phyloP scores from a whole-genome alignment of 2,888 invertebrate genomes.

The Synanthedon andrenaeformis region DNA sequence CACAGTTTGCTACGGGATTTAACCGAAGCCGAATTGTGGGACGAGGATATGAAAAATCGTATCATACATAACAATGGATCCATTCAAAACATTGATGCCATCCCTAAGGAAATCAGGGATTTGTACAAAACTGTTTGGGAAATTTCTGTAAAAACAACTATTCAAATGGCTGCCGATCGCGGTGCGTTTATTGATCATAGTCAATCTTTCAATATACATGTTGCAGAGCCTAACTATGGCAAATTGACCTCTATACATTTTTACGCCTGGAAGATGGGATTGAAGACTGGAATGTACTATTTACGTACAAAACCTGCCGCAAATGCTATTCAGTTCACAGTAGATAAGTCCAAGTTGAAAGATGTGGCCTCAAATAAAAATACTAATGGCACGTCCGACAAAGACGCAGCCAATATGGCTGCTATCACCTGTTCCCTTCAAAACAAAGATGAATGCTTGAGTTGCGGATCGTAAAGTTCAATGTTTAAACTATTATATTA shows the following conservation, averaged over 20 bases:
- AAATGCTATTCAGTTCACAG: conserved; percentile 97
- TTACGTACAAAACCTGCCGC: conserved; percentile 96
- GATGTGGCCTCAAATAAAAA: conserved; percentile 9
- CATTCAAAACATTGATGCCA: conserved; percentile 86
- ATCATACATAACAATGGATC: conserved; percentile 94
- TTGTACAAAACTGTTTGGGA: conserved; percentile 99
- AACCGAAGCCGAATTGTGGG: conserved; percentile 92
- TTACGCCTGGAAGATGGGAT: conserved; percentile 94
- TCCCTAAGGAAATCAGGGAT: conserved; percentile 86
- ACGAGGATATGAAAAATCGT: conserved; percentile 94
- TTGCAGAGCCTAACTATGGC: conserved; percentile 93
- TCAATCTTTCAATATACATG: conserved; percentile 97
- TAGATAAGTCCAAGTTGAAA: conserved; percentile 79
- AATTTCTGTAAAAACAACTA: conserved; percentile 90
- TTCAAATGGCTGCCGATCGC: conserved; percentile 97
- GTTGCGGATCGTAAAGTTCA: conserved; percentile 80
- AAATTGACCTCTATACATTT: conserved; percentile 98
- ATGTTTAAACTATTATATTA: too few species aligned
- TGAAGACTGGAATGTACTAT: conserved; percentile 99
- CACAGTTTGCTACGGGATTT: conserved; percentile 94
- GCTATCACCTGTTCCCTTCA: conserved; percentile 88
- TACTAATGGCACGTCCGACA: conserved; percentile 22
- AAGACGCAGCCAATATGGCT: conserved; percentile 71
- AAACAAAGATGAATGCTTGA: conserved; percentile 89
- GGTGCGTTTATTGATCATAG: conserved; percentile 99